Evolutionary conservation across 1,140 invertebrate genomes (phyloP).

Genomic region (Drosophila ambigua): DNA sequence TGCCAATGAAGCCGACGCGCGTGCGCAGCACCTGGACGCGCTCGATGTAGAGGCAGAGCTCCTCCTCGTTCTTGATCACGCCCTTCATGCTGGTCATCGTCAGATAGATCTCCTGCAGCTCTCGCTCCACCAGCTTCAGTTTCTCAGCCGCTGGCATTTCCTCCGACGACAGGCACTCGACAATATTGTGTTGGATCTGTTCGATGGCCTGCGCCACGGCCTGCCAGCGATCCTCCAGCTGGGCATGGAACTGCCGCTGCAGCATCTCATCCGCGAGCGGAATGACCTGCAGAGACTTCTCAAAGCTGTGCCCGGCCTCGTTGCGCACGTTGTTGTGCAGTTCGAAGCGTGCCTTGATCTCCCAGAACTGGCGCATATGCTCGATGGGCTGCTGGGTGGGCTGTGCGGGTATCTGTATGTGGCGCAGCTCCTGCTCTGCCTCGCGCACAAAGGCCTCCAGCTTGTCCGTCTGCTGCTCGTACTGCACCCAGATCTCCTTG

Average conservation of each 20-base stretch:
- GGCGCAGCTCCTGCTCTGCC: conserved; percentile 87
- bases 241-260: conserved; percentile 90
- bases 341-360: conserved; percentile 94
- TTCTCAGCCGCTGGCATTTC: conserved; percentile 89
- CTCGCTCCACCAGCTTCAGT: conserved; percentile 88
- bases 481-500: conserved; percentile 90
- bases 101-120: conserved; percentile 88
- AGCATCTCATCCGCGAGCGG: conserved; percentile 92
- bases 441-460: conserved; percentile 90
- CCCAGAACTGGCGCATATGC: conserved; percentile 93
- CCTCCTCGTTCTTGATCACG: conserved; percentile 91
- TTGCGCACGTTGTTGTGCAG: conserved; percentile 91
- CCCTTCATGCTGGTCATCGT: conserved; percentile 89
- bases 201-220: conserved; percentile 87
- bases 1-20: conserved; percentile 90
- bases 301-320: conserved; percentile 89
- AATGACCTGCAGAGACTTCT: conserved; percentile 90
- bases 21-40: conserved; percentile 90
- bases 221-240: conserved; percentile 91
- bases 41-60: conserved; percentile 91
- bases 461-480: conserved; percentile 89
- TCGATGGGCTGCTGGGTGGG: conserved; percentile 86
- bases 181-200: conserved; percentile 87
- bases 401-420: conserved; percentile 85
- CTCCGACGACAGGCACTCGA: conserved; percentile 88